Base-by-base conservation (phyloP, 2,113 vertebrate species). In the Clarias batrachus region DNA sequence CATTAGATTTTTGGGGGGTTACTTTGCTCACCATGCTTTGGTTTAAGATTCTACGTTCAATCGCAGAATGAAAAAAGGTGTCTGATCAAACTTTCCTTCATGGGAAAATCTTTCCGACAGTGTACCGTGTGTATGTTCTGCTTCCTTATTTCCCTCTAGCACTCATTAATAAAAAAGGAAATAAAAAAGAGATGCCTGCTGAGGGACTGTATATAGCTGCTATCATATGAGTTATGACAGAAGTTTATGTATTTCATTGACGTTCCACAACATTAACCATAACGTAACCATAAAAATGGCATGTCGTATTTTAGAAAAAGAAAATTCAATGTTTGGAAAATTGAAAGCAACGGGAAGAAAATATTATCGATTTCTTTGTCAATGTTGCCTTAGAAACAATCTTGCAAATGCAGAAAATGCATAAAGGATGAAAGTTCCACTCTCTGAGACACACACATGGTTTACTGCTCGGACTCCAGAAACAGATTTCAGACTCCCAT, bases 401-500 rank as follows among this genome's bases (percentile, higher is more conserved):
- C 41, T 66, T 66, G 78, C 23, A 48, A 79, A 77, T 33, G 41
- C 41, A 85, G 48, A 41, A 57, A 79, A 77, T 33, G 41, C 41
- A 85, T 41, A 41, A 57, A 27, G 33, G 33, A 41, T 71, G 56
- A 71, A 84, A n/a, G 59, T 57, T 30, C 1, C 17, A 60, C 56
- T 60, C 19, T 59, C 7, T 16, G 25, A 13, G 25, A 27, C 14
- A 9, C 41, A 41, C 52, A 27, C 14, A 48, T 27, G 59, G 33
- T 76, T 79, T 74, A 54, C 41, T 81, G 48, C 81, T 78, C 0
- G 2, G n/a, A 10, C 30, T 76, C 48, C 63, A 68, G 62, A 80
- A 79, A 65, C 48, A 57, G 30, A 79, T 84, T 84, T 66, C 70
- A 41, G 86, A 57, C 78, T 73, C 82, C 52, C 68, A 60, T 85